Base-by-base conservation (phyloP, 2,113 vertebrate species). In the Tachysurus vachellii region DNA sequence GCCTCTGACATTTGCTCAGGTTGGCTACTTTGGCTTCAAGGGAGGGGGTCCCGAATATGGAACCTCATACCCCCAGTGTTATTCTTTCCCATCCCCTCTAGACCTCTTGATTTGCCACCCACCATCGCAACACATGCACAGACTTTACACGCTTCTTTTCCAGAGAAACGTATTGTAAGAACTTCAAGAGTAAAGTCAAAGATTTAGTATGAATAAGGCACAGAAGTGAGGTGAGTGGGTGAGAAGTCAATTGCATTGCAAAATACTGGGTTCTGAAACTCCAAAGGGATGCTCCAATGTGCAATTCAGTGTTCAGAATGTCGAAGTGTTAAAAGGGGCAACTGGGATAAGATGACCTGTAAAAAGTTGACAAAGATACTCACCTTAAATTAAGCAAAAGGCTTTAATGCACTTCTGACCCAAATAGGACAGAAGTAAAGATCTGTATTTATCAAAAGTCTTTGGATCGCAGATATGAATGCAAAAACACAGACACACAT, bases 1-100 rank as follows among this genome's bases (percentile, higher is more conserved):
- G 96, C 93, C 96, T 94, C 95, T 96, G 96, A 97, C 96, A 97
- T 94, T 93, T 91, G 85, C 93, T 93, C 93, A 94, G 95, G 91
- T 93, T 92, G 91, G 91, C 90, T 89, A 92, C 91, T 89, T 86
- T 42, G 83, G 88, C 86, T 89, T 59, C 57, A 57, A 87, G 79
- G 87, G 88, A 88, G 87, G 90, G 85, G 82, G 88, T 89, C 90
- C 71, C 85, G 84, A 87, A 88, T 89, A 88, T 88, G 88, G 85
- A 91, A 87, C 71, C 85, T 87, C 83, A 89, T 85, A 85, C 47
- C 88, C 84, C 62, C 85, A 84, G 73, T 90, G 82, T 91, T 89
- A 92, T 94, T 92, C 92, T 91, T 90, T 88, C 92, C 89, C 89
- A 91, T 91, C 87, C 84, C 82, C 62, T 80, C 87, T 70, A 88